Base-by-base conservation (phyloP, 2,797 vertebrate species). In the Trichosurus vulpecula region DNA sequence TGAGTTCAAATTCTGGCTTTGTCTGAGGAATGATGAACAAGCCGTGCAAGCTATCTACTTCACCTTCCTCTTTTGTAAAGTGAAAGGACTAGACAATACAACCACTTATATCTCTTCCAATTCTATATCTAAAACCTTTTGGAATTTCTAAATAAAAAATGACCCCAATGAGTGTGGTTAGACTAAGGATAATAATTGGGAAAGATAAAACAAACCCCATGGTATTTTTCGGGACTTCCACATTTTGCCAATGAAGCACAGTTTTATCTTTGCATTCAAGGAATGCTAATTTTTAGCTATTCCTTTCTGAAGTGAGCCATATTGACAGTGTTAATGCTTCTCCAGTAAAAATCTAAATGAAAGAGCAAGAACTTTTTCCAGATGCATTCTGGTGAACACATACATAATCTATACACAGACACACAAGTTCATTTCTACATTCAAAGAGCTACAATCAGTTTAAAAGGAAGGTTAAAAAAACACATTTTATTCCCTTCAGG, bases 331-430 rank as follows among this genome's bases (percentile, higher is more conserved):
- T 55, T 54, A 4, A 25, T 92, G 1, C 19, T 92, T 95, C 90
- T 51, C 92, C 94, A 94, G n/a, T 35, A 93, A 94, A 87, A 0
- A 3, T 58, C 74, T 92, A 58, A 81, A 90, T 58, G 96, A 89
- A 90, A 91, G 6, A 95, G 90, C 57, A 93, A 16, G 54, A 47
- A 30, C 0, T 90, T 91, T 93, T 30, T 56, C n/a, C 90, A 55
- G 90, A 91, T 92, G 74, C 35, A 92, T 87, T 95, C 27, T 92
- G 29, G 81, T 92, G 92, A 1, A 31, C 1, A 0, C 5, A 61
- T 92, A 92, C 87, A 53, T 87, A 14, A 1, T 81, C 6, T 94
- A 27, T 55, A 57, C 13, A 93, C 52, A 9, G 4, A 29, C 25
- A 56, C 25, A 6, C 56, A 56, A 56, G 13, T 56, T 6, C 25